A percentile compares a stretch with the other conserved stretches of the same genome.
phyloP scores from a whole-genome alignment of 2,797 vertebrate species.

The Geotrypetes seraphini region DNA sequence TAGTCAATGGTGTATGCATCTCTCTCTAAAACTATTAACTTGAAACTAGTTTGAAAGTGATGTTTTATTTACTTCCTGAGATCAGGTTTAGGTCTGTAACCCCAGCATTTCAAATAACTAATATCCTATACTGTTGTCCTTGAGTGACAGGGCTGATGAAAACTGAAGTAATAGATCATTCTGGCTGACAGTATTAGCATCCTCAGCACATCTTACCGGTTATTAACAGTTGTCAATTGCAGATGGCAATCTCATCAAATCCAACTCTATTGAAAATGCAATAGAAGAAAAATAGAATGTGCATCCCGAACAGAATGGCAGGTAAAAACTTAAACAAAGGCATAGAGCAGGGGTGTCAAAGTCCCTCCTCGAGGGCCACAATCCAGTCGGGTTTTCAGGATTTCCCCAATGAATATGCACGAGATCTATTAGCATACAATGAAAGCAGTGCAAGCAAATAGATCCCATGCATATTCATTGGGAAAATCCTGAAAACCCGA shows the following conservation, averaged over 20 bases:
- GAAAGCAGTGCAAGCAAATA: no score
- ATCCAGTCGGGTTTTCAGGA: no score
- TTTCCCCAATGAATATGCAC: no score
- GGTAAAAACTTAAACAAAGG: no score
- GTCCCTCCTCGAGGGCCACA: no score
- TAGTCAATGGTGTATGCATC: no score
- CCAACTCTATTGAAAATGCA: conserved; percentile 15
- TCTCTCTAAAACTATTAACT: no score
- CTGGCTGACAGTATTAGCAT: conserved; percentile 27
- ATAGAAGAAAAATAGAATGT: conserved; percentile 25
- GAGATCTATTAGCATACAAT: no score
- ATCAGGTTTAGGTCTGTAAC: conserved; percentile 13
- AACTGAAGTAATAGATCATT: conserved; percentile 48
- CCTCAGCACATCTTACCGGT: conserved; percentile 23
- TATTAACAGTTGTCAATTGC: conserved; percentile 52
- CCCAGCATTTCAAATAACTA: conserved; percentile 34
- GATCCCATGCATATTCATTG: no score
- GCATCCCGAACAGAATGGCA: no score
- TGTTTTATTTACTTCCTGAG: neutral
- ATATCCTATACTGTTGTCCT: conserved; percentile 44
- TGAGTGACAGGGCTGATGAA: conserved; percentile 48
- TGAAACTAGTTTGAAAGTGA: neutral
- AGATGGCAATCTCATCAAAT: conserved; percentile 36
- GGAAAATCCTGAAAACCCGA: no score
- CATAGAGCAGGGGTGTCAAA: no score